Evolutionary conservation across 2,888 invertebrate species (phyloP), one percentile per base, ranked within the genome.

Genomic region (Drosophila nr. fundita): DNA sequence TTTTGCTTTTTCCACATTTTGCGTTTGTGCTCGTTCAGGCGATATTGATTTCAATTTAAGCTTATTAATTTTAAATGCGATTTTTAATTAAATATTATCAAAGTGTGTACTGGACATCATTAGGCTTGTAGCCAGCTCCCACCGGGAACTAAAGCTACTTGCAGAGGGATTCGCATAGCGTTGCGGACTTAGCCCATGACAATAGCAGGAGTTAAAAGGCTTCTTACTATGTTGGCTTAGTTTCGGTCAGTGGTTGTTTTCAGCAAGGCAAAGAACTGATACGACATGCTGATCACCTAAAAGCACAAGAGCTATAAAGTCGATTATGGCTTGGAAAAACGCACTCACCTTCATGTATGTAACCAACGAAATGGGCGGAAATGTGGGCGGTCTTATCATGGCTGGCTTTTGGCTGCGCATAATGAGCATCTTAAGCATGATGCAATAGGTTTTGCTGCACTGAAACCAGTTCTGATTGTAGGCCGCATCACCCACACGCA

Each of bases 401-500:
- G 90, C 87, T 2, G 86, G 77, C 34, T 87, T 90, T 38, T 92
- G 92, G 42, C 91, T 90, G 24, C 92, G 85, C 64, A 79, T 42
- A 18, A 92, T 92, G 4, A 92, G 34, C 27, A 91, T 36, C 32
- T 81, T 52, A 1, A 92, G 24, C 75, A 88, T 75, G 42, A 78
- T 80, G 52, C 87, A 82, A 40, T 92, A 92, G 4, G 29, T 63
- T 4, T 68, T 67, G 54, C 83, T 80, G 58, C 87, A 87, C 49
- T 86, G 82, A 45, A 89, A 90, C 92, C 92, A 92, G 13, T 84
- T 80, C 18, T 92, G 92, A 57, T 88, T 90, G 53, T 90, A 92
- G 6, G 91, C 91, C 0, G 91, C 91, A 55, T 87, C 86, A 0
- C 89, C 91, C 32, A 92, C 86, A 18, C 73, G 75, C 11, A 78